These are phyloP conservation scores for Megaleporinus macrocephalus DNA, from an alignment of 2,113 vertebrate species.

Conservation along the genomic window DNA sequence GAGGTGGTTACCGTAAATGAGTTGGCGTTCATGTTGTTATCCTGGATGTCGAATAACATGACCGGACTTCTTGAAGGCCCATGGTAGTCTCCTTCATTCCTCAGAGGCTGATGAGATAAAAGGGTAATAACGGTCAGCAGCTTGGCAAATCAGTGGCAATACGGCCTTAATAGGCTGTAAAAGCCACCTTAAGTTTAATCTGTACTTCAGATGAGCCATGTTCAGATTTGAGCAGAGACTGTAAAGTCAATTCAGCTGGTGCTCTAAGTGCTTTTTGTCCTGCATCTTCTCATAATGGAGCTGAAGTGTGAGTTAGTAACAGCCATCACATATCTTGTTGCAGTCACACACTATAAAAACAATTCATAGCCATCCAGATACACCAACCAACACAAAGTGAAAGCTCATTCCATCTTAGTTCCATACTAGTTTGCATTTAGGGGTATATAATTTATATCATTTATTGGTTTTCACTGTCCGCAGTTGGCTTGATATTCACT, in stretches of 20 bases:
- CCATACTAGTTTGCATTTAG: not conserved
- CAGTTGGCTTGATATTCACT: not conserved
- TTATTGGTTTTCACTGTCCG: too few species aligned
- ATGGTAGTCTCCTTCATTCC: conserved; percentile 73
- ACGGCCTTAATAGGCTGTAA: too few species aligned
- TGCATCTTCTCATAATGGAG: not conserved
- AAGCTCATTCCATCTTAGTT: not conserved
- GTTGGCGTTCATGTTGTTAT: conserved; percentile 81
- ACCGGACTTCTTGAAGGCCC: conserved; percentile 79
- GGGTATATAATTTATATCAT: not conserved
- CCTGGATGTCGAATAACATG: conserved; percentile 77
- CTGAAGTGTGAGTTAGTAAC: conserved; percentile 10
- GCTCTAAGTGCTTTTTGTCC: not conserved
- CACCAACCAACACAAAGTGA: not conserved
- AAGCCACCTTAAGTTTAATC: too few species aligned
- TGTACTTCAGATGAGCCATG: too few species aligned
- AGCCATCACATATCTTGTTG: conserved; percentile 10
- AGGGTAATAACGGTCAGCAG: not conserved
- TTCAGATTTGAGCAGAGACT: not conserved
- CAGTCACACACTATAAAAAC: not conserved
- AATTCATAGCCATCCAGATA: not conserved
- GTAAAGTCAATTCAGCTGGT: not conserved
- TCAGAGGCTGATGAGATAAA: conserved; percentile 69
- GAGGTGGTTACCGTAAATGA: conserved; percentile 75
- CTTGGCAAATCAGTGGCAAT: too few species aligned